Evolutionary conservation across 2,888 invertebrate genomes (phyloP).

Genomic region (Dione vanillae): DNA sequence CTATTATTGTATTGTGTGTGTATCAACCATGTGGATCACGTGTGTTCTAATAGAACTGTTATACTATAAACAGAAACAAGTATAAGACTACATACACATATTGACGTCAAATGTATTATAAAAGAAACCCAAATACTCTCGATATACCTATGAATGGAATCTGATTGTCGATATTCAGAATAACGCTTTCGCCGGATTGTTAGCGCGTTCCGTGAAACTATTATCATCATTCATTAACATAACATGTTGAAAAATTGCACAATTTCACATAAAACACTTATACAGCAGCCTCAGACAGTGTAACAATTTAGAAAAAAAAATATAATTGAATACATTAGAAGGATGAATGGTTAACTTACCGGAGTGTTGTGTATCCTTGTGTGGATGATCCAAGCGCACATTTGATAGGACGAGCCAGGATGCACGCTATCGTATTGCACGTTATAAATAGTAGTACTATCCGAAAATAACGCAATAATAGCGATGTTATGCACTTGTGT

Average conservation of each 20-base stretch:
- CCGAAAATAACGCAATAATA: conserved; percentile 62
- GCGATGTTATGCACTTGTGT: conserved; percentile 62
- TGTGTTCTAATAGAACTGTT: no score
- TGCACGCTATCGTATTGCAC: conserved; percentile 64
- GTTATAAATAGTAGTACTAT: conserved; percentile 60
- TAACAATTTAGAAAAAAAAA: conserved; percentile 30
- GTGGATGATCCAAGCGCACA: conserved; percentile 67
- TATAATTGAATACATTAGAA: conserved; percentile 35
- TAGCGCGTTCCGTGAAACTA: conserved; percentile 50
- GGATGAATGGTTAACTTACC: conserved; percentile 64
- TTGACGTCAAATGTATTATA: conserved; percentile 2
- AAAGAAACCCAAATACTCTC: conserved; percentile 7
- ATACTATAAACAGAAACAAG: not conserved
- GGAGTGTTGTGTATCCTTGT: conserved; percentile 73
- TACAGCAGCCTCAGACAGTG: conserved; percentile 46
- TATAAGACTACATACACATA: not conserved
- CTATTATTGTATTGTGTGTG: not conserved
- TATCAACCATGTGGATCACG: not conserved
- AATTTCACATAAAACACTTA: conserved; percentile 41
- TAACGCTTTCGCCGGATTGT: conserved; percentile 65
- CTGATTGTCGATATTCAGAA: conserved; percentile 44
- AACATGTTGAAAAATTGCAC: conserved; percentile 51
- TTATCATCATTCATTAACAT: conserved; percentile 52
- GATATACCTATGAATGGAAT: conserved; percentile 36
- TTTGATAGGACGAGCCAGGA: conserved; percentile 60